Evolutionary conservation across 2,113 vertebrate species (phyloP).

Genomic region (Sander vitreus): DNA sequence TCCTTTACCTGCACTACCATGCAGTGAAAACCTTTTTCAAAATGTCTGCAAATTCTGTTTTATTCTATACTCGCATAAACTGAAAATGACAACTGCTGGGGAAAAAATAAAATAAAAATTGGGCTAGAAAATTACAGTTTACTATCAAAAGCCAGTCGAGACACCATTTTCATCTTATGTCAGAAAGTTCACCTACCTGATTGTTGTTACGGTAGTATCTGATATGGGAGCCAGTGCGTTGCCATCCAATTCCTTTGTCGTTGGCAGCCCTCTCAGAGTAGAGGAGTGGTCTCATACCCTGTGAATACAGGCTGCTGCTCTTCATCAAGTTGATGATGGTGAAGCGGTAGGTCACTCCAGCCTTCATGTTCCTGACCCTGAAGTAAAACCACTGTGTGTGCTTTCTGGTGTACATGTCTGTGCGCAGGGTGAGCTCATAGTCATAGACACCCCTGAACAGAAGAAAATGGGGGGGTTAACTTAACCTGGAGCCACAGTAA

Average conservation of each 20-base stretch:
- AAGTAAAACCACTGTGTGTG: constrained; percentile 99
- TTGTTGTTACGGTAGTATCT: constrained; percentile 82
- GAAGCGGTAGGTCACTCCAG: constrained; percentile 88
- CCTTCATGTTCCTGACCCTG: constrained; percentile 89
- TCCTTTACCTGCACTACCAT: too few relatives aligned
- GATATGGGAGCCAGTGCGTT: constrained; percentile 83
- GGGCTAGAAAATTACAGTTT: not conserved
- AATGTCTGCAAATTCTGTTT: not conserved
- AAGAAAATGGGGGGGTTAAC: not conserved
- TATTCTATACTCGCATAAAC: not conserved
- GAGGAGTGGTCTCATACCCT: constrained; percentile 90
- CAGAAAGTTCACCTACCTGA: constrained; percentile 46
- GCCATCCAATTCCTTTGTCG: constrained; percentile 86
- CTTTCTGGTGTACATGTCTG: constrained; percentile 92
- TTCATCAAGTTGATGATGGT: constrained; percentile 94
- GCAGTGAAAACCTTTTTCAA: not conserved
- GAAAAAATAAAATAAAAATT: not conserved
- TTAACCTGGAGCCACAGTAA: not conserved
- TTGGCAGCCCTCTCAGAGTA: constrained; percentile 90
- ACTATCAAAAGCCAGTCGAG: not conserved
- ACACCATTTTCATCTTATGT: not conserved
- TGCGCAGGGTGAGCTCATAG: constrained; percentile 90
- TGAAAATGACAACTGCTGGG: not conserved
- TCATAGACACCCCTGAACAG: constrained; percentile 85
- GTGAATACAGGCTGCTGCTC: constrained; percentile 88